Conservation (phyloP, 2,113 vertebrate species). For the Mandrillus leucophaeus region DNA sequence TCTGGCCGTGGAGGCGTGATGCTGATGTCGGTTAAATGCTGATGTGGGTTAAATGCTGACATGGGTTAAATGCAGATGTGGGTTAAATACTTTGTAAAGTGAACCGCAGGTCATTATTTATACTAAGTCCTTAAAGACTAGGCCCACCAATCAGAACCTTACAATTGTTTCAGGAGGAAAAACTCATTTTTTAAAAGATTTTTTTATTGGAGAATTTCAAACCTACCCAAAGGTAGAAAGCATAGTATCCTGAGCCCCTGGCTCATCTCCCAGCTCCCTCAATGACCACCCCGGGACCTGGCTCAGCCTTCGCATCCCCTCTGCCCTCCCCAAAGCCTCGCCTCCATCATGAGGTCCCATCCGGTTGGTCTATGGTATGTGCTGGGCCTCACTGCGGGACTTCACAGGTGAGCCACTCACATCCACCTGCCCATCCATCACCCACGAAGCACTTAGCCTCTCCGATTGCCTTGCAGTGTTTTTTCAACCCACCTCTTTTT, state of each 20-base stretch:
- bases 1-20: neutral
- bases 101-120: neutral
- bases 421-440: rapidly evolving
- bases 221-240: neutral
- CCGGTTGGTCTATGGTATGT: neutral
- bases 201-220: neutral
- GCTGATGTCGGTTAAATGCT: no score
- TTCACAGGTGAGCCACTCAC: rapidly evolving
- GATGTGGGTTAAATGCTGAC: no score
- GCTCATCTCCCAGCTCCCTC: neutral
- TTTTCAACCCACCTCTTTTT: neutral
- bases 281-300: neutral
- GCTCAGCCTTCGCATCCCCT: neutral
- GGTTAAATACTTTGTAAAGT: neutral
- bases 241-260: neutral
- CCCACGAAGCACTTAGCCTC: rapidly evolving
- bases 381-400: rapidly evolving
- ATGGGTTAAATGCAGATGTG: neutral
- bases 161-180: neutral
- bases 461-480: rapidly evolving
- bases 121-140: neutral
- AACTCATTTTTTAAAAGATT: neutral
- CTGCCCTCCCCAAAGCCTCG: neutral
- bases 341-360: no score
- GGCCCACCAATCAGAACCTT: neutral